Conservation (phyloP, 2,113 vertebrate species). For the Tonatia bakeri region DNA sequence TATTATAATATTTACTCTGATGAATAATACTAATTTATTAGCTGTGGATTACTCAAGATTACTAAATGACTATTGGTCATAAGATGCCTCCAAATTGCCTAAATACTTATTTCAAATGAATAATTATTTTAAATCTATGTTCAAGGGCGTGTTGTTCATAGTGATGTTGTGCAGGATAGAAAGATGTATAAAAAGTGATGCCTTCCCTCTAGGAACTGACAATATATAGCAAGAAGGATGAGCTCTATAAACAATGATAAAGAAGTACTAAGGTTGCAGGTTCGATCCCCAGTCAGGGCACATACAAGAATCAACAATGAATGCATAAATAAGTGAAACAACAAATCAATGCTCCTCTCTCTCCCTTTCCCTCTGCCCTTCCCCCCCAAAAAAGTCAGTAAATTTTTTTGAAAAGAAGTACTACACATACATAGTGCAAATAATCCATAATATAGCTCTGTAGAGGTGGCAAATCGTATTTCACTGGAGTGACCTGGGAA, state of each 20-base stretch:
- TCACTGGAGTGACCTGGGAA: neutral
- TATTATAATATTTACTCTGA: neutral
- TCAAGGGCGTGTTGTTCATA: neutral
- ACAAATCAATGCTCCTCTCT: too few relatives aligned
- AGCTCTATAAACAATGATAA: neutral
- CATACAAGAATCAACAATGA: too few relatives aligned
- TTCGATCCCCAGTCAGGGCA: too few relatives aligned
- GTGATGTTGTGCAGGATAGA: neutral
- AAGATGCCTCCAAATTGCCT: neutral
- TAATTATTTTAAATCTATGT: neutral
- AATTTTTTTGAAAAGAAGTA: too few relatives aligned
- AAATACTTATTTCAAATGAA: neutral
- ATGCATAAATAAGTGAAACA: too few relatives aligned
- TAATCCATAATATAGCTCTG: neutral
- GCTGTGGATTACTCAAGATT: neutral
- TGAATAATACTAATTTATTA: neutral
- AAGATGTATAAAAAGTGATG: neutral
- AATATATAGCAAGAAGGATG: neutral
- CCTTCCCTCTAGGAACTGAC: neutral
- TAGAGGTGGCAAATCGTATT: neutral
- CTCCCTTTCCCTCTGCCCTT: too few relatives aligned
- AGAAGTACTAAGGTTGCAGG: neutral
- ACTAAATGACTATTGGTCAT: neutral
- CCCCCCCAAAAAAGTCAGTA: too few relatives aligned
- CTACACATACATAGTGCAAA: neutral